Percentiles rank a stretch among this genome's conserved stretches.
These are phyloP conservation scores for Pogona vitticeps DNA, from an alignment of 2,113 vertebrate species.

Conservation along the genomic window DNA sequence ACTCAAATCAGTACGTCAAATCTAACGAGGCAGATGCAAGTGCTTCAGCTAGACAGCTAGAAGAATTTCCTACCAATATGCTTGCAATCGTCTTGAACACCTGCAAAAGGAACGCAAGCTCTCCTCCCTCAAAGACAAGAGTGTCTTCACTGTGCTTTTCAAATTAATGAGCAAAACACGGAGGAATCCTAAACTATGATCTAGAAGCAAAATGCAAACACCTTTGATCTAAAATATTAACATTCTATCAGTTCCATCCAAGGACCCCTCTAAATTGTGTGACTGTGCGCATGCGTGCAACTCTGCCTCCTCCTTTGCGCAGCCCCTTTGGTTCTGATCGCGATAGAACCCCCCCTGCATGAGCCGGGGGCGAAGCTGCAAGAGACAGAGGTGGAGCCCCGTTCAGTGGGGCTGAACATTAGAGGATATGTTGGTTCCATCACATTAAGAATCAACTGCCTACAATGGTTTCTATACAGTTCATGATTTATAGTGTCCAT, in stretches of 20 bases:
- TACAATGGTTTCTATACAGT: neutral
- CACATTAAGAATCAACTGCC: neutral
- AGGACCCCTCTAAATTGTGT: too few species aligned
- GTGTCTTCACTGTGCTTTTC: neutral
- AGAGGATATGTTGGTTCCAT: too few species aligned
- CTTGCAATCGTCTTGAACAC: neutral
- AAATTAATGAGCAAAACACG: neutral
- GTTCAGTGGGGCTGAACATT: too few species aligned
- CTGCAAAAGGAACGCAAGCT: neutral
- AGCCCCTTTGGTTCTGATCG: too few species aligned
- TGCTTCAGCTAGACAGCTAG: neutral
- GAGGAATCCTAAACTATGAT: neutral
- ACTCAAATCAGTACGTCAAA: neutral
- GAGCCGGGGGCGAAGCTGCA: too few species aligned
- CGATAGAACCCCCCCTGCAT: too few species aligned
- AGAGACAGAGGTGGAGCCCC: too few species aligned
- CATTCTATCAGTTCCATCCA: neutral
- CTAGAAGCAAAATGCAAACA: neutral
- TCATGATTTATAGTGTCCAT: neutral
- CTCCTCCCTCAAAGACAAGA: too few species aligned
- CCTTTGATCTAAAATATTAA: neutral
- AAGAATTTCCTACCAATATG: neutral
- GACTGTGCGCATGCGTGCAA: too few species aligned
- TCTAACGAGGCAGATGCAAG: neutral
- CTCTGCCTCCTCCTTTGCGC: too few species aligned